phyloP scores from a whole-genome alignment of 2,888 invertebrate genomes.

The Lasiommata megera region DNA sequence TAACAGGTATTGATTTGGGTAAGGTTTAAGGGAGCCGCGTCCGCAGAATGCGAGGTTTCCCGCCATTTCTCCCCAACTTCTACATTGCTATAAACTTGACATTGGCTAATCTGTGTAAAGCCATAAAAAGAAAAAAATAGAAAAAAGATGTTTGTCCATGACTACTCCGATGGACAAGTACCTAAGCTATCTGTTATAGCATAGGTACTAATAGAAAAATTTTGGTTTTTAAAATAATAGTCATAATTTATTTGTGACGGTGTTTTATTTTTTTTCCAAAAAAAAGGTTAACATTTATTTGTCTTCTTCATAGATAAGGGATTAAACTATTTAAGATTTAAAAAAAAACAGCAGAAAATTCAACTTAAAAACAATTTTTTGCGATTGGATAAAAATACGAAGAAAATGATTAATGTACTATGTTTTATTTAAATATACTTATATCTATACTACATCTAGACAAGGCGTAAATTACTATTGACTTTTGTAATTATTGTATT shows the following conservation, averaged over 20 bases:
- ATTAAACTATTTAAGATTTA: too few species aligned
- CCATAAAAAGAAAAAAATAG: too few species aligned
- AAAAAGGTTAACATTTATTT: background rate
- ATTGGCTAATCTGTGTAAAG: too few species aligned
- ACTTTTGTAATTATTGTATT: background rate
- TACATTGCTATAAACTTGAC: too few species aligned
- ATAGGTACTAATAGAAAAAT: background rate
- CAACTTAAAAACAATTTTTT: background rate
- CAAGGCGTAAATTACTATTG: constrained; percentile 1
- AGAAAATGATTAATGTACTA: background rate
- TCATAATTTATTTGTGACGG: background rate
- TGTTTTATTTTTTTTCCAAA: background rate
- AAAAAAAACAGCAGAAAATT: background rate
- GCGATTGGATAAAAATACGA: background rate
- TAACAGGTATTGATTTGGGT: too few species aligned
- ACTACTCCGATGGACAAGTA: too few species aligned
- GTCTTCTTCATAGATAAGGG: too few species aligned
- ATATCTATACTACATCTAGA: constrained; percentile 6
- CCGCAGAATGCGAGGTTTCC: too few species aligned
- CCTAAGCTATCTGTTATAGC: too few species aligned
- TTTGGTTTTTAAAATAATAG: background rate
- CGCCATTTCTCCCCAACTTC: too few species aligned
- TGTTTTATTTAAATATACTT: constrained; percentile 1
- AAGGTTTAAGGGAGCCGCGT: too few species aligned
- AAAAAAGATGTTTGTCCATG: too few species aligned